phyloP scores from a whole-genome alignment of 2,888 invertebrate genomes.

The Aporophyla lueneburgensis region DNA sequence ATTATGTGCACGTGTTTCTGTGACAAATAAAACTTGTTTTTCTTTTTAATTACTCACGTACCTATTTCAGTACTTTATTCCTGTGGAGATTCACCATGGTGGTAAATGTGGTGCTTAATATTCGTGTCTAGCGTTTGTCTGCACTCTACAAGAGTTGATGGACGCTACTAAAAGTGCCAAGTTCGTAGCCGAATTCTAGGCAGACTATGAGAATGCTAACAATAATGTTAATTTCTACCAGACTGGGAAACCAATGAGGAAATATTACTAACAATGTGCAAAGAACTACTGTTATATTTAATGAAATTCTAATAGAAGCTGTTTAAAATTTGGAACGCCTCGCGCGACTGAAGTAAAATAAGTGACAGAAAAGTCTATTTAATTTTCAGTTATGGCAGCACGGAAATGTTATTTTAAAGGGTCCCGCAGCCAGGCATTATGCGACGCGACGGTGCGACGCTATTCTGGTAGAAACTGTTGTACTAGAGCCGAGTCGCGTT shows the following conservation, averaged over 20 bases:
- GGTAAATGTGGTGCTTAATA: too few species aligned
- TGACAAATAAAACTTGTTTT: neutral
- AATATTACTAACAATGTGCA: neutral
- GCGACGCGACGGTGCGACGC: too few species aligned
- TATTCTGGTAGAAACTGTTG: too few species aligned
- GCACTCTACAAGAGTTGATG: too few species aligned
- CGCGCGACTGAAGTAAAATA: neutral
- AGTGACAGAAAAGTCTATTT: neutral
- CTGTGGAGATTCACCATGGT: too few species aligned
- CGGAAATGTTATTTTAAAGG: conserved; percentile 9
- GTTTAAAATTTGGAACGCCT: conserved; percentile 9
- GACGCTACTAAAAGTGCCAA: too few species aligned
- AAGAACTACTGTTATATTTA: neutral
- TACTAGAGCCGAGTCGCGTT: too few species aligned
- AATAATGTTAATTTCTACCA: neutral
- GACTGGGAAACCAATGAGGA: neutral
- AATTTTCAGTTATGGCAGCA: conserved; percentile 25
- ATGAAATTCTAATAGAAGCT: conserved; percentile 8
- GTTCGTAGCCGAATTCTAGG: too few species aligned
- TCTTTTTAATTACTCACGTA: neutral
- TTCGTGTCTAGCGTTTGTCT: too few species aligned
- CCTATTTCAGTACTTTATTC: too few species aligned
- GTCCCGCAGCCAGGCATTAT: too few species aligned
- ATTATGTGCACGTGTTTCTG: neutral
- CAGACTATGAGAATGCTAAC: too few species aligned